Conservation (phyloP, 2,888 invertebrate species). For the Nemotelus pantherinus region DNA sequence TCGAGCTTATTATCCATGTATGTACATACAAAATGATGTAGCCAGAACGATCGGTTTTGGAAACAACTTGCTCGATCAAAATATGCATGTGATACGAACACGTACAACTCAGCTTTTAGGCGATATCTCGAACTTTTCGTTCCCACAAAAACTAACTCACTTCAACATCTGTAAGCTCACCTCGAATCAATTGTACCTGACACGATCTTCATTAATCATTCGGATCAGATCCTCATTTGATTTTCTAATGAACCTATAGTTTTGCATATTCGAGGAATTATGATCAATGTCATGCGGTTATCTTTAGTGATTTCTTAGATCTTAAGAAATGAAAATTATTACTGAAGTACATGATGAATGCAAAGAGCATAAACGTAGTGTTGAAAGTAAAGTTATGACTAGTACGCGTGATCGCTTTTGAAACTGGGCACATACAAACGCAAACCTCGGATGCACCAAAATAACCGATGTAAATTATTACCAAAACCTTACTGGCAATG, state of each 20-base stretch:
- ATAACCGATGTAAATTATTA: too few relatives aligned
- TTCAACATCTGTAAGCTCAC: too few relatives aligned
- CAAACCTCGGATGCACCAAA: too few relatives aligned
- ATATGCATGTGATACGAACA: too few relatives aligned
- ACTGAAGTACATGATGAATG: background rate
- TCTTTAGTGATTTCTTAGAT: background rate
- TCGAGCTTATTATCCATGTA: background rate
- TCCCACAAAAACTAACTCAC: too few relatives aligned
- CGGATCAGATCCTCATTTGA: constrained; percentile 34
- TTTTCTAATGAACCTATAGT: background rate
- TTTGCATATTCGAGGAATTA: constrained; percentile 33
- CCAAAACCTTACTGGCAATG: too few relatives aligned
- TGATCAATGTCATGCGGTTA: constrained; percentile 16
- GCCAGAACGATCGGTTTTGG: background rate
- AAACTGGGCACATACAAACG: too few relatives aligned
- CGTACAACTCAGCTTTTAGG: too few relatives aligned
- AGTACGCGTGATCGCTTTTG: background rate
- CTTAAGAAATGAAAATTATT: background rate
- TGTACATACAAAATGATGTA: background rate
- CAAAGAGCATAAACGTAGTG: background rate
- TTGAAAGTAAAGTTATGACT: background rate
- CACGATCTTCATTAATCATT: constrained; percentile 35
- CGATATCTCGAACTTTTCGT: too few relatives aligned
- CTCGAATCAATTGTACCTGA: background rate
- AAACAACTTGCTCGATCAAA: too few relatives aligned